phyloP scores from a whole-genome alignment of 2,888 invertebrate genomes.

The Campoletis raptor region DNA sequence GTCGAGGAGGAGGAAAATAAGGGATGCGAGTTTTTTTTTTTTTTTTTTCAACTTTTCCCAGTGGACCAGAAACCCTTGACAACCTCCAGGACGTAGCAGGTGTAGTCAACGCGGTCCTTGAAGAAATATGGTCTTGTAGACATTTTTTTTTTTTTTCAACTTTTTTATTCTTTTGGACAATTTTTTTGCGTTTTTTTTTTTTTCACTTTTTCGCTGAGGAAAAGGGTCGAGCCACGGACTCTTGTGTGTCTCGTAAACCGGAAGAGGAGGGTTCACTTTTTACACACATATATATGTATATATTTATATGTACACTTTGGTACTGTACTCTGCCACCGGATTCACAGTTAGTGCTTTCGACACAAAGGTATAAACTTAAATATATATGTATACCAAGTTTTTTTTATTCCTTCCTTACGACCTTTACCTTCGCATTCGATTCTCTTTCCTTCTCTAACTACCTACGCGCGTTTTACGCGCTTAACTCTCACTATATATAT shows the following conservation, averaged over 20 bases:
- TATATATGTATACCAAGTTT: constrained; percentile 5
- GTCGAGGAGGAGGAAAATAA: neutral
- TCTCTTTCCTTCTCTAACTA: neutral
- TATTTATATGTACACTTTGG: constrained; percentile 17
- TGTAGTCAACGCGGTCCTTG: constrained; percentile 39
- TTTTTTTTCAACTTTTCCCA: constrained; percentile 28
- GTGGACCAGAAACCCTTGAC: constrained; percentile 36
- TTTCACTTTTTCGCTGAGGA: constrained; percentile 12
- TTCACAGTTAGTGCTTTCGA: constrained; percentile 79
- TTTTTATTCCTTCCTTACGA: constrained; percentile 25
- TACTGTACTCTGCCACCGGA: constrained; percentile 74
- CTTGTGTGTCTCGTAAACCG: constrained; percentile 73
- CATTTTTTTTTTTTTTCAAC: constrained; percentile 8
- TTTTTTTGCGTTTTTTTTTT: neutral
- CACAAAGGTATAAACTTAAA: constrained; percentile 74
- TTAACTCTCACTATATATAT: constrained; percentile 31
- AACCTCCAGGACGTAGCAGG: constrained; percentile 26
- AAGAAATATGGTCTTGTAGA: constrained; percentile 35
- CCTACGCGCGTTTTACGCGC: constrained; percentile 13
- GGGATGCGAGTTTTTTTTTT: constrained; percentile 25
- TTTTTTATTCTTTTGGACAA: neutral
- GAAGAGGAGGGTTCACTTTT: constrained; percentile 73
- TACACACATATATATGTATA: constrained; percentile 2
- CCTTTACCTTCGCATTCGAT: neutral
- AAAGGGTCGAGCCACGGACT: constrained; percentile 68